Percentiles rank a stretch among this genome's conserved stretches.
Evolutionary conservation across 1,140 invertebrate species (phyloP).

Genomic region (Cydia pomonella): DNA sequence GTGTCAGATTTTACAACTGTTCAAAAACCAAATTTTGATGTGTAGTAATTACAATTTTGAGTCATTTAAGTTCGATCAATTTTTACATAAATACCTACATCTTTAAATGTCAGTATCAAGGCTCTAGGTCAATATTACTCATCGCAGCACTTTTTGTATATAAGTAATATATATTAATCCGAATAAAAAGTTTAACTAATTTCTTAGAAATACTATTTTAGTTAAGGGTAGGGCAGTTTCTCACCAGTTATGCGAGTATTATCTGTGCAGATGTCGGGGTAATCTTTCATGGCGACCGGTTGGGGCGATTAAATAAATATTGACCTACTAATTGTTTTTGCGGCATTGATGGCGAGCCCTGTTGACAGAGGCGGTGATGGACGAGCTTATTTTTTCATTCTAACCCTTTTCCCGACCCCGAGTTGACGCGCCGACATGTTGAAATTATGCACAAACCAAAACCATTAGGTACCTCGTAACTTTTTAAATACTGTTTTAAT

Average conservation of each 20-base stretch:
- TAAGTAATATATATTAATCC: no score
- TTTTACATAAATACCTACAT: no score
- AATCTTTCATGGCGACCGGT: slow-evolving; percentile 52
- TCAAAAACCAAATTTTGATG: no score
- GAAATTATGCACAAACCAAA: slow-evolving; percentile 42
- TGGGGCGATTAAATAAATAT: slow-evolving; percentile 73
- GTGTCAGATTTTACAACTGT: no score
- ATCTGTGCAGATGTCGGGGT: slow-evolving; percentile 34
- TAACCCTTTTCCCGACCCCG: slow-evolving; percentile 61
- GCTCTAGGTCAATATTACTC: no score
- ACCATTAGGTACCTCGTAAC: slow-evolving; percentile 22
- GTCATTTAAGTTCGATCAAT: no score
- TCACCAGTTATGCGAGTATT: not conserved
- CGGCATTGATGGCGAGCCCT: slow-evolving; percentile 63
- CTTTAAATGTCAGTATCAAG: no score
- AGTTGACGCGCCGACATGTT: slow-evolving; percentile 55
- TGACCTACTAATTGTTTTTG: slow-evolving; percentile 77
- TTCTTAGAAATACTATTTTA: not conserved
- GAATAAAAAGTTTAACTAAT: slow-evolving; percentile 29
- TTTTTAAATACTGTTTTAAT: slow-evolving; percentile 18
- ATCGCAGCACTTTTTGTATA: no score
- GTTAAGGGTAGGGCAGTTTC: not conserved
- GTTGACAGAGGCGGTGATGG: slow-evolving; percentile 74
- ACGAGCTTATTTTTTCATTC: slow-evolving; percentile 65
- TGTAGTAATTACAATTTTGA: no score